Base-by-base conservation (phyloP, 2,113 vertebrate genomes). In the Paramisgurnus dabryanus region DNA sequence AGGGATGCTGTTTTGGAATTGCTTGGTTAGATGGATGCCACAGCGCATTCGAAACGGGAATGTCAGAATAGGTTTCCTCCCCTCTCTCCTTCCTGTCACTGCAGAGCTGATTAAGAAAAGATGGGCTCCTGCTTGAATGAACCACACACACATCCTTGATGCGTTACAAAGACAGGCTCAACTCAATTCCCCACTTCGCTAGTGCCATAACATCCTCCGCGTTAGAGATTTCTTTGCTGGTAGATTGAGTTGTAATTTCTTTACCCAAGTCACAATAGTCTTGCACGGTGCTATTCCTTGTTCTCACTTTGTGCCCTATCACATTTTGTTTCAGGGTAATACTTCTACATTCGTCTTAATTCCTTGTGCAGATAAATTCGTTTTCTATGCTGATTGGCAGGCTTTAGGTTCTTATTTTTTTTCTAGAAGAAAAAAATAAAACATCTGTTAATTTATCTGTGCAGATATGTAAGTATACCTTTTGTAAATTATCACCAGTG, bases 11-110 rank as follows among this genome's bases (percentile, higher is more conserved):
- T 71, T 75, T 91, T 88, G 74, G 88, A 92, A 92, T 92, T 92
- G 89, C 89, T 89, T 90, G 88, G 90, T 91, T 91, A 91, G 91
- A 91, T 86, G 85, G 87, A 87, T 91, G 91, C 89, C 90, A 91
- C 87, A 89, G 88, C 65, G 85, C 88, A 89, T 93, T 92, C 90
- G 87, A 83, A 81, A 87, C 73, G 58, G 88, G 86, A 87, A 90
- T 90, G 87, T 88, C 63, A 80, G 87, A 87, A 90, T 88, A 87
- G 79, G 81, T 80, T 89, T 85, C 88, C 89, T 90, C 78, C 80
- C 85, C 79, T 89, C 85, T 86, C 82, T 89, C 84, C n/a, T 53
- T 79, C 87, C 78, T 87, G 88, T 90, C 87, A 89, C 81, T 18
- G 76, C 60, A 78, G 83, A 83, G 63, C 86, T 80, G 83, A 87